Percentiles rank a stretch among this genome's conserved stretches.
These are phyloP conservation scores for Esox masquinongy DNA, from an alignment of 2,797 vertebrate species.

Conservation along the genomic window DNA sequence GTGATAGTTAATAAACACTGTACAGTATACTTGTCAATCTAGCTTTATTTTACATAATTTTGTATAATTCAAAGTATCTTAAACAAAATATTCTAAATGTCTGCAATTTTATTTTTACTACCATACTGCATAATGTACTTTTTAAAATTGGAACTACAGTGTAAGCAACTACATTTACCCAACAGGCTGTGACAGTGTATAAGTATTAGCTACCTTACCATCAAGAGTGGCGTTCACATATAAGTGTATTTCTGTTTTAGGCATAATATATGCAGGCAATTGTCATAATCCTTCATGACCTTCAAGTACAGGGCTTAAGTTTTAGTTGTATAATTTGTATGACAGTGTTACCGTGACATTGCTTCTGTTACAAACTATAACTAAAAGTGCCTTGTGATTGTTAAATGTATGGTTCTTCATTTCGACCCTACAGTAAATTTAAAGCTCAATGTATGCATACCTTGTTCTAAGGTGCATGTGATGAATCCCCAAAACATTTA, in stretches of 20 bases:
- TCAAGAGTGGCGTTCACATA: background rate
- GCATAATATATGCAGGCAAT: background rate
- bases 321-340: constrained; percentile 9
- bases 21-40: constrained; percentile 23
- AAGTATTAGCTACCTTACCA: background rate
- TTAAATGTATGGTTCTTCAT: constrained; percentile 11
- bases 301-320: constrained; percentile 9
- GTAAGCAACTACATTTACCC: background rate
- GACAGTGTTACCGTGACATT: constrained; percentile 9
- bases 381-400: constrained; percentile 24
- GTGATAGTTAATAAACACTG: constrained; percentile 27
- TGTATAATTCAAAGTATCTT: constrained; percentile 19
- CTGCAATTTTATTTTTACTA: background rate
- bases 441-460: background rate
- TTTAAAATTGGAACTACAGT: background rate
- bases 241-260: background rate
- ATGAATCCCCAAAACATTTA: constrained; percentile 34
- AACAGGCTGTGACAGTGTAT: background rate
- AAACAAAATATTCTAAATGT: constrained; percentile 1
- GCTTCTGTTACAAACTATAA: constrained; percentile 19
- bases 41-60: constrained; percentile 25
- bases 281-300: constrained; percentile 18
- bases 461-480: constrained; percentile 8
- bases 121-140: background rate
- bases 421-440: background rate